Evolutionary conservation across 1,140 invertebrate genomes (phyloP).

Genomic region (Teleogryllus occipitalis): DNA sequence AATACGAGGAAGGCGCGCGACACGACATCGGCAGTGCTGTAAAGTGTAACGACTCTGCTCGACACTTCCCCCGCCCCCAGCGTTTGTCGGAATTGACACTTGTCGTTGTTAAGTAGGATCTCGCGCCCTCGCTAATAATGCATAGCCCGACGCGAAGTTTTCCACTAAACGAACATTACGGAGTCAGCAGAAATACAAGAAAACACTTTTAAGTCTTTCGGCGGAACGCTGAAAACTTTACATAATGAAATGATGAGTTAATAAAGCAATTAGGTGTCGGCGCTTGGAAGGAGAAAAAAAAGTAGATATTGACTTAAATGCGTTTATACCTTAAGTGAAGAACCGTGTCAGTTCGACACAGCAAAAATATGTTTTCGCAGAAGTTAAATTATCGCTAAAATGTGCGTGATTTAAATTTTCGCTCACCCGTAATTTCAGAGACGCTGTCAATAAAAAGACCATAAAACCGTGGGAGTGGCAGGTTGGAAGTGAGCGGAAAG

Average conservation of each 20-base stretch:
- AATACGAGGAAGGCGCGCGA: too few relatives aligned
- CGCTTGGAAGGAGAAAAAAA: background rate
- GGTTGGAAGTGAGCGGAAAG: background rate
- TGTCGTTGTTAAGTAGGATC: background rate
- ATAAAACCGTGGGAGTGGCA: background rate
- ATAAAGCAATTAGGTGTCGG: conserved; percentile 4
- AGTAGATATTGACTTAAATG: background rate
- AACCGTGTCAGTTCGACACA: background rate
- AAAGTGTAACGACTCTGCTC: too few relatives aligned
- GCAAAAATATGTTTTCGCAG: background rate
- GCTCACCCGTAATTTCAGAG: background rate
- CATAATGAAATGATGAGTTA: conserved; percentile 2
- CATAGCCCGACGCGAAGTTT: background rate
- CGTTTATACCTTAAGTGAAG: background rate
- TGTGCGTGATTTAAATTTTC: conserved; percentile 1
- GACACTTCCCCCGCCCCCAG: too few relatives aligned
- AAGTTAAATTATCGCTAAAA: background rate
- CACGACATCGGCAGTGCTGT: too few relatives aligned
- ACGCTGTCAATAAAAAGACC: background rate
- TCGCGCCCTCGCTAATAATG: background rate
- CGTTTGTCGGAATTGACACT: background rate
- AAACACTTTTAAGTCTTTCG: background rate
- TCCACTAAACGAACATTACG: background rate
- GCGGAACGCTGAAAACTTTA: background rate
- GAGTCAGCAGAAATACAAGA: conserved; percentile 4